Percentiles rank a stretch among this genome's conserved stretches.
Conservation (phyloP, 2,797 vertebrate genomes). For the Sebastes goodei region DNA sequence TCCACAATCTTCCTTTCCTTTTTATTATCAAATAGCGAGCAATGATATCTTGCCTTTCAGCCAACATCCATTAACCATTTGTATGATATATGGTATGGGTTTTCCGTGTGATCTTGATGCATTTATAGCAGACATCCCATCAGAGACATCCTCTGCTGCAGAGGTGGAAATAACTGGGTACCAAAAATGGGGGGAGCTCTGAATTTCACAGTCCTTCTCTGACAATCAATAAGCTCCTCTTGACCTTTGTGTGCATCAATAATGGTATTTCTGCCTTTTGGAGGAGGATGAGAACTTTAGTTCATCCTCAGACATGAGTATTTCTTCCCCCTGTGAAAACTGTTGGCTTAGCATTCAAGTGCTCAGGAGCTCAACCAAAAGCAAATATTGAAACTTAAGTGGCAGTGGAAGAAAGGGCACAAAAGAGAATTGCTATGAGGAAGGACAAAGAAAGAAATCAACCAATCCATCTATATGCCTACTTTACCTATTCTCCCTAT, state of each 20-base stretch:
- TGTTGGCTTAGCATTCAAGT: conserved; percentile 59
- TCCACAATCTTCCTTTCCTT: conserved; percentile 34
- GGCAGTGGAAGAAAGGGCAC: conserved; percentile 21
- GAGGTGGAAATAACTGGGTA: conserved; percentile 17
- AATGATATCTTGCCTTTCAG: conserved; percentile 45
- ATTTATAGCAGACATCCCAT: conserved; percentile 31
- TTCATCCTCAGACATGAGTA: conserved; percentile 57
- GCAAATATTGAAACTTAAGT: conserved; percentile 55
- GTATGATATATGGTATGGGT: conserved; percentile 28
- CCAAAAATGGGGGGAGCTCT: conserved; percentile 32
- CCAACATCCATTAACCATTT: conserved; percentile 51
- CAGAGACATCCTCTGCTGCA: conserved; percentile 26
- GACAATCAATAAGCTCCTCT: conserved; percentile 72
- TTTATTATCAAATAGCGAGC: conserved; percentile 53
- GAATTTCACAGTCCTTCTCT: conserved; percentile 46
- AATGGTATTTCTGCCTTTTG: conserved; percentile 73
- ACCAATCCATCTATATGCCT: background rate
- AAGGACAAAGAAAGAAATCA: background rate
- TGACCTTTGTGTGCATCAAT: conserved; percentile 74
- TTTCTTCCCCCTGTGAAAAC: conserved; percentile 57
- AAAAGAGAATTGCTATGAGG: conserved; percentile 7
- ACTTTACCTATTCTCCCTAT: background rate
- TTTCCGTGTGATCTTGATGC: conserved; percentile 23
- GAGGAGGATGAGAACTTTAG: conserved; percentile 54
- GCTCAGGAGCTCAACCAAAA: conserved; percentile 46